Conservation (phyloP, 1,140 invertebrate genomes). For the Manduca sexta region DNA sequence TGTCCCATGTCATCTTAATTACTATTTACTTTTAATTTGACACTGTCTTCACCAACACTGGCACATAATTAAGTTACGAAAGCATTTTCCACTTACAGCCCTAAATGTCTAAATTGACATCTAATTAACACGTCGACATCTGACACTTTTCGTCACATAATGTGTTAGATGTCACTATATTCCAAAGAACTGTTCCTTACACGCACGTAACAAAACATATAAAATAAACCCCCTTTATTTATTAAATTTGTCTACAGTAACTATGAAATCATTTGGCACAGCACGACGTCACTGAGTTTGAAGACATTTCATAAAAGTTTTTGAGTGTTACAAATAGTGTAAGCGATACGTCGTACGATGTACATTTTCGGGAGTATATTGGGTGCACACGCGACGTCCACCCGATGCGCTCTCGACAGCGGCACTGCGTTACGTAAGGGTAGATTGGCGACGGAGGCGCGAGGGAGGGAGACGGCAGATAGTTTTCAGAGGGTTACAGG, state of each 20-base stretch:
- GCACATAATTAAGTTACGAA: slow-evolving; percentile 2
- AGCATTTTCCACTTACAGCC: too few species aligned
- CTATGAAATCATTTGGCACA: slow-evolving; percentile 29
- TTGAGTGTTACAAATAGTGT: slow-evolving; percentile 1
- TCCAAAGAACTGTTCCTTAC: slow-evolving; percentile 10
- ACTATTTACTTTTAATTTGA: slow-evolving; percentile 32
- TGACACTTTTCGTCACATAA: too few species aligned
- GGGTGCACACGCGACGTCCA: slow-evolving; percentile 28
- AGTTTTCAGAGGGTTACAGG: slow-evolving; percentile 36
- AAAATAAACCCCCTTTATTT: too few species aligned
- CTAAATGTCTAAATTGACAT: slow-evolving; percentile 4
- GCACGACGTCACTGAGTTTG: slow-evolving; percentile 7
- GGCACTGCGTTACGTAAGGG: slow-evolving; percentile 69
- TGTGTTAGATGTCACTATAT: background rate
- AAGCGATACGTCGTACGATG: too few species aligned
- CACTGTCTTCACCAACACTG: slow-evolving; percentile 55
- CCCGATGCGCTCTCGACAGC: slow-evolving; percentile 11
- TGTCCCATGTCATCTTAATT: slow-evolving; percentile 11
- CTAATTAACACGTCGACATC: slow-evolving; percentile 9
- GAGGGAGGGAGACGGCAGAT: slow-evolving; percentile 42
- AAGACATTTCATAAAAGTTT: slow-evolving; percentile 23
- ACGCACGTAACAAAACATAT: background rate
- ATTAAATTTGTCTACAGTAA: too few species aligned
- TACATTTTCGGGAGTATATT: slow-evolving; percentile 25
- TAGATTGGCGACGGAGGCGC: slow-evolving; percentile 21